Percentiles rank a stretch among this genome's conserved stretches.
Evolutionary conservation across 92 coral and sea anemone genomes (phyloP).

Genomic region (Metridium senile): DNA sequence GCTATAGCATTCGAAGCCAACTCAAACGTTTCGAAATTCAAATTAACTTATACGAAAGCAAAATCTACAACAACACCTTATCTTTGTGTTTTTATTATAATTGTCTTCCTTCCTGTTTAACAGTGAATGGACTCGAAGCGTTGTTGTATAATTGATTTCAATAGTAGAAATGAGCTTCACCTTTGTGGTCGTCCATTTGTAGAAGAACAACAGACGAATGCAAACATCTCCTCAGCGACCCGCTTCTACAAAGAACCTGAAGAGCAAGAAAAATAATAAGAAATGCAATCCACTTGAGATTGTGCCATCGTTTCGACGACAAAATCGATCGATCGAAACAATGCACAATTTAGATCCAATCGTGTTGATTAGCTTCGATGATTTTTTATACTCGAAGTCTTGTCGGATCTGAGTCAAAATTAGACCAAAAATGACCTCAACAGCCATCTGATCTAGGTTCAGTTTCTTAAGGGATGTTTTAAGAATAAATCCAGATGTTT

Average conservation of each 20-base stretch:
- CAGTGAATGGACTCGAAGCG: background rate
- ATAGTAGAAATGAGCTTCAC: background rate
- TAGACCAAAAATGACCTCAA: background rate
- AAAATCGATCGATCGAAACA: background rate
- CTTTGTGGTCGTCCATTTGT: background rate
- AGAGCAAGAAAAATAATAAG: background rate
- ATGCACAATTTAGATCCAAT: too few species aligned
- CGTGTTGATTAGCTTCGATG: background rate
- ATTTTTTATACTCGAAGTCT: background rate
- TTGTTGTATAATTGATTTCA: background rate
- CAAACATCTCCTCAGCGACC: background rate
- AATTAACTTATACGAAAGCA: too few species aligned
- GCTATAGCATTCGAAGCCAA: too few species aligned
- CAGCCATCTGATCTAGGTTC: background rate
- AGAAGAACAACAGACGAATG: constrained; percentile 24
- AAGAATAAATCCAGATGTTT: background rate
- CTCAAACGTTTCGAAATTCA: too few species aligned
- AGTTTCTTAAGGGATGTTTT: background rate
- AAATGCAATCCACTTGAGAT: background rate
- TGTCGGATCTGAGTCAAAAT: constrained; percentile 2
- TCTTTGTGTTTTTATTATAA: background rate
- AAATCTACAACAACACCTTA: background rate
- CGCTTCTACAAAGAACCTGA: constrained; percentile 14
- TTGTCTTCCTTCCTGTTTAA: background rate
- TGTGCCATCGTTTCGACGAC: background rate